phyloP scores from a whole-genome alignment of 92 coral and sea anemone species.

The Epizoanthus stellaris region DNA sequence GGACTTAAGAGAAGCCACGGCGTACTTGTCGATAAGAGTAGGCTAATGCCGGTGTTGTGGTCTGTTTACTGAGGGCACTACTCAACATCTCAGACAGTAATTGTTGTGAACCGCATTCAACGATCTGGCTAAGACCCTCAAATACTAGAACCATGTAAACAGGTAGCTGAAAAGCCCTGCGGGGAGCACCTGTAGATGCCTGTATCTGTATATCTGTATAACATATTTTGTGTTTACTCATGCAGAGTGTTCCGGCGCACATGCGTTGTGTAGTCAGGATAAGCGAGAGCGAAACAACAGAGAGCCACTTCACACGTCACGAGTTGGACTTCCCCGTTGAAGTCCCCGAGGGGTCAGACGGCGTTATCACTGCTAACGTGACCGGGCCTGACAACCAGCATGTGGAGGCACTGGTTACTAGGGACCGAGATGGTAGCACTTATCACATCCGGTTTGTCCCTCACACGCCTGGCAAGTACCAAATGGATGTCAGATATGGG shows the following conservation, averaged over 20 bases:
- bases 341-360: slow-evolving; percentile 67
- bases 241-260: slow-evolving; percentile 21
- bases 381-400: slow-evolving; percentile 69
- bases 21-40: too few relatives aligned
- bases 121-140: too few relatives aligned
- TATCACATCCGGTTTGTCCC: slow-evolving; percentile 87
- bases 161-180: too few relatives aligned
- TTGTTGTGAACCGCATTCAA: too few relatives aligned
- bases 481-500: slow-evolving; percentile 77
- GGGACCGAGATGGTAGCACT: slow-evolving; percentile 66
- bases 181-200: too few relatives aligned
- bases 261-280: slow-evolving; percentile 35
- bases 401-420: slow-evolving; percentile 54
- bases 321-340: slow-evolving; percentile 78
- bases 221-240: too few relatives aligned
- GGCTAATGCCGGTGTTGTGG: too few relatives aligned
- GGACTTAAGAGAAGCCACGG: too few relatives aligned
- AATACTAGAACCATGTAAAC: too few relatives aligned
- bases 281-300: slow-evolving; percentile 12
- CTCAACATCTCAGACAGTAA: too few relatives aligned
- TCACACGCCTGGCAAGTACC: slow-evolving; percentile 71
- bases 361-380: slow-evolving; percentile 61
- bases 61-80: too few relatives aligned
- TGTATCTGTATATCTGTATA: too few relatives aligned
- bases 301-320: slow-evolving; percentile 59